A percentile compares a stretch with the other conserved stretches of the same genome.
phyloP scores from a whole-genome alignment of 92 coral and sea anemone species.

The Virgularia gustaviana region DNA sequence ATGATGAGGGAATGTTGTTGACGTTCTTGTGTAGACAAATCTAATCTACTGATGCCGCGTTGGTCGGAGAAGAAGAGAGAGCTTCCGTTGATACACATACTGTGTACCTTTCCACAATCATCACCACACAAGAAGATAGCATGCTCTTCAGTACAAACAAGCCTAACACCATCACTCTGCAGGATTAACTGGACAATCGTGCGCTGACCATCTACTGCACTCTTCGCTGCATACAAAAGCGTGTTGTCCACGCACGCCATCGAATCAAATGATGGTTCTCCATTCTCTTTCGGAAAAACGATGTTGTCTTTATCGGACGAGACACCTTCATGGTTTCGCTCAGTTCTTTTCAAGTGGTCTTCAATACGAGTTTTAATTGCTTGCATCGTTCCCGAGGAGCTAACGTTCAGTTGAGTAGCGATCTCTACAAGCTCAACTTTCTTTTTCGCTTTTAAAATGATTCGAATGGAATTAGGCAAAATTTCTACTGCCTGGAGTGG shows the following conservation, averaged over 20 bases:
- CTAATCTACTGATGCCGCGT: constrained; percentile 46
- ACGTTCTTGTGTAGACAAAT: constrained; percentile 51
- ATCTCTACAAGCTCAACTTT: constrained; percentile 35
- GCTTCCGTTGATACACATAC: constrained; percentile 46
- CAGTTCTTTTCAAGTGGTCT: constrained; percentile 46
- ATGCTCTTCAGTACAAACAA: constrained; percentile 52
- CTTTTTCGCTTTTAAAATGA: constrained; percentile 37
- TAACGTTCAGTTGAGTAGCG: constrained; percentile 37
- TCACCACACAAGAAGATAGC: constrained; percentile 46
- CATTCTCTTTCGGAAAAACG: constrained; percentile 26
- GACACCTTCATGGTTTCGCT: constrained; percentile 35
- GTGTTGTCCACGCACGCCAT: constrained; percentile 51
- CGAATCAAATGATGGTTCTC: constrained; percentile 42
- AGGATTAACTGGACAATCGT: constrained; percentile 39
- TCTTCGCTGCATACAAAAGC: constrained; percentile 49
- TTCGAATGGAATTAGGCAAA: constrained; percentile 35
- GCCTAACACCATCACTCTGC: constrained; percentile 55
- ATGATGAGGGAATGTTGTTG: constrained; percentile 41
- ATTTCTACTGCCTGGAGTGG: constrained; percentile 33
- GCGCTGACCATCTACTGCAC: constrained; percentile 40
- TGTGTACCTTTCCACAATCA: constrained; percentile 52
- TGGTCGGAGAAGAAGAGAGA: constrained; percentile 48
- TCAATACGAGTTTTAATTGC: constrained; percentile 47
- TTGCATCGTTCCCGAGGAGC: constrained; percentile 46
- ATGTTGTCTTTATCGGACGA: constrained; percentile 42